phyloP scores from a whole-genome alignment of 2,797 vertebrate genomes.

The Sphenodon punctatus region DNA sequence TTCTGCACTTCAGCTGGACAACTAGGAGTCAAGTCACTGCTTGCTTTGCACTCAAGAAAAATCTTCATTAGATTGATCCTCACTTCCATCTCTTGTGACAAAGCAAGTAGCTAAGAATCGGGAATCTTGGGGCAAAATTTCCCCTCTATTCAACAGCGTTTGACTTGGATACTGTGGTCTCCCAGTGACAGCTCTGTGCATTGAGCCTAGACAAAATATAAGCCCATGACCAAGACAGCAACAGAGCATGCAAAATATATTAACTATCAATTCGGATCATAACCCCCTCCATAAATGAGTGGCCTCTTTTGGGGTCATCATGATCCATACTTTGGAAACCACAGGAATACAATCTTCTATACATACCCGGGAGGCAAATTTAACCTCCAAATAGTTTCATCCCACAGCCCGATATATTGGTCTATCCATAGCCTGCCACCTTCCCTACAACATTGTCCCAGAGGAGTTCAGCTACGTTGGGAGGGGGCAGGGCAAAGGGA shows the following conservation, averaged over 20 bases:
- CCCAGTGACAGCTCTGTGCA: no score
- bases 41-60: not conserved
- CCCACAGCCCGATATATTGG: not conserved
- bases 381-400: not conserved
- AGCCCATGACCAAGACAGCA: no score
- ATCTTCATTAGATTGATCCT: not conserved
- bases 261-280: no score
- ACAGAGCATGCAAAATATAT: no score
- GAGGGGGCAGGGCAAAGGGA: no score
- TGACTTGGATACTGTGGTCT: not conserved
- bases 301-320: no score
- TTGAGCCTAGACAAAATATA: no score
- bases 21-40: not conserved
- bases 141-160: not conserved
- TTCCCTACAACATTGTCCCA: no score
- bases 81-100: not conserved
- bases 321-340: no score
- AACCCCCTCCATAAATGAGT: no score
- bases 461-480: no score
- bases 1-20: not conserved
- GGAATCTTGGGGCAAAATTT: not conserved
- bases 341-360: not conserved
- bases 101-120: accelerated
- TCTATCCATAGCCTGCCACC: not conserved
- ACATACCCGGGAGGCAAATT: not conserved